Evolutionary conservation across 1,140 invertebrate species (phyloP), one percentile per base, ranked within the genome.

Genomic region (Drosophila pseudoananassae): DNA sequence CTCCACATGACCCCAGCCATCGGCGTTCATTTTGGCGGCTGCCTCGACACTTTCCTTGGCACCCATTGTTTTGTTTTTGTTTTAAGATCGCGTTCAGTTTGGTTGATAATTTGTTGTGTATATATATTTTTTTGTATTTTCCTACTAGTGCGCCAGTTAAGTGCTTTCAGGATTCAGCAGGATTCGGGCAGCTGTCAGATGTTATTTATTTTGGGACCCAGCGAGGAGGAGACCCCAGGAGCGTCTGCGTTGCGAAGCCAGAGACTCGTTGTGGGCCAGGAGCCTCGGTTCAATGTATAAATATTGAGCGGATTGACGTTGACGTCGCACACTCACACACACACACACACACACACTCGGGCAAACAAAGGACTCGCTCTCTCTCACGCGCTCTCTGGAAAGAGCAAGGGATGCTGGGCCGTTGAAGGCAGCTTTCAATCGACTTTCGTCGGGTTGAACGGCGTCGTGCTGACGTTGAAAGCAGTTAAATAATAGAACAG

Each of bases 1-100:
- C 94, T 95, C 94, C 87, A 95, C 92, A 93, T 94, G 94, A 92
- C 94, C 94, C 94, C 94, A 95, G 93, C 94, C 94, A 93, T 95
- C 94, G 92, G 94, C 93, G 92, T 94, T 95, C 93, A 94, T 94
- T 94, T 95, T 95, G 57, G 90, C 91, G 92, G 94, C 94, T 92
- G 94, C 94, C 92, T 95, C 94, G 90, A 95, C 94, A 93, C 94
- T 95, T 91, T 94, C 94, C 93, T 95, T 95, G 91, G 94, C 94
- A 93, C 94, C 94, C 94, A 95, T 84, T 92, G 88, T 74, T 71
- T 72, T 69, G 66, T 70, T 69, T 78, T 49, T 51, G 70, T 66
- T 74, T 81, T 68, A 38, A 63, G 55, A 69, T 69, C 51, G 52
- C 66, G 63, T 70, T 70, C 65, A 64, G 52, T 45, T 79, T 75